These are phyloP conservation scores for Acanthochromis polyacanthus DNA, from an alignment of 2,113 vertebrate species.

Conservation along the genomic window DNA sequence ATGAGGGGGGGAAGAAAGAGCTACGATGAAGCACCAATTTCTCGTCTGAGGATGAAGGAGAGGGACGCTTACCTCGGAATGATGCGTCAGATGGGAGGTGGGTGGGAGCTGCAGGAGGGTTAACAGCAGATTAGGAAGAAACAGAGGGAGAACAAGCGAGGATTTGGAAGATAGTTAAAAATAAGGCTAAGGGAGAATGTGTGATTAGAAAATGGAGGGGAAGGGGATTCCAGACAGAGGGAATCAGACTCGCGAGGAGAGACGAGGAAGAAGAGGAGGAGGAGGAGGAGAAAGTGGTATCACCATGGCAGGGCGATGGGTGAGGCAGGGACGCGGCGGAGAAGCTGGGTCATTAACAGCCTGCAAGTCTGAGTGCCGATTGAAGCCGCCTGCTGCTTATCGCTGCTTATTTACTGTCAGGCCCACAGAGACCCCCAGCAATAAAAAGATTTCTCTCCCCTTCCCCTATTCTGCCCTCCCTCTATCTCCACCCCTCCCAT, in stretches of 20 bases:
- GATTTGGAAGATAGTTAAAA: slow-evolving; percentile 26
- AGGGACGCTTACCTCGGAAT: slow-evolving; percentile 36
- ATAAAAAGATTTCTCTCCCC: slow-evolving; percentile 45
- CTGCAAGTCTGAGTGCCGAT: slow-evolving; percentile 58
- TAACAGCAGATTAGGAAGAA: slow-evolving; percentile 62
- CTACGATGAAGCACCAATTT: slow-evolving; percentile 1
- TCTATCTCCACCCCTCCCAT: slow-evolving; percentile 14
- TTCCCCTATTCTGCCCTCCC: not conserved
- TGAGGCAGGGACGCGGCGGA: slow-evolving; percentile 37
- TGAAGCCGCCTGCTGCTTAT: slow-evolving; percentile 73
- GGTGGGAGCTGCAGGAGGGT: slow-evolving; percentile 25
- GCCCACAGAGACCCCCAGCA: slow-evolving; percentile 62
- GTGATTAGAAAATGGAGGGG: slow-evolving; percentile 40
- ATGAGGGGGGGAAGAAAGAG: slow-evolving; percentile 14
- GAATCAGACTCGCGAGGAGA: not conserved
- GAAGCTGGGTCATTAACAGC: slow-evolving; percentile 75
- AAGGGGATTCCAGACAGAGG: slow-evolving; percentile 9
- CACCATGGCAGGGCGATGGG: slow-evolving; percentile 20
- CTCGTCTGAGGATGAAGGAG: slow-evolving; percentile 19
- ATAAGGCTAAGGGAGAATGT: slow-evolving; percentile 16
- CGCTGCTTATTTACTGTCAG: slow-evolving; percentile 70
- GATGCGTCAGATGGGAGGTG: slow-evolving; percentile 43
- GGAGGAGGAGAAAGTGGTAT: not conserved
- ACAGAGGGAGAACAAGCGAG: slow-evolving; percentile 24
- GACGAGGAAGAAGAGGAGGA: not conserved